phyloP scores from a whole-genome alignment of 2,888 invertebrate species.

The Agrilus biguttatus region DNA sequence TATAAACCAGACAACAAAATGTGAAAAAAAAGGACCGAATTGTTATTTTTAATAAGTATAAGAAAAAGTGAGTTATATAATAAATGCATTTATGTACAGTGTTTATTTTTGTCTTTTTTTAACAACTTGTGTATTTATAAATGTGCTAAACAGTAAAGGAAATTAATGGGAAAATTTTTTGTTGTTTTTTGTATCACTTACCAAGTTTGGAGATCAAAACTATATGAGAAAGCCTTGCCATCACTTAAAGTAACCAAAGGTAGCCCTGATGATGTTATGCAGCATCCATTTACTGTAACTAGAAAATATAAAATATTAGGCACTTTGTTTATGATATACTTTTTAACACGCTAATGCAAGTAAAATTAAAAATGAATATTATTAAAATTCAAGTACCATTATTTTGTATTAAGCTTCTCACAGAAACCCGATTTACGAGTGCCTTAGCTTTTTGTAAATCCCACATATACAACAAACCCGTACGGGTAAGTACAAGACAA shows the following conservation, averaged over 20 bases:
- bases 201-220: conserved; percentile 62
- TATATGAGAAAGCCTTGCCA: conserved; percentile 74
- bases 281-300: conserved; percentile 44
- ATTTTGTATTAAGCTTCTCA: conserved; percentile 42
- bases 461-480: conserved; percentile 43
- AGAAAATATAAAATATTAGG: conserved; percentile 16
- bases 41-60: no score
- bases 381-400: conserved; percentile 28
- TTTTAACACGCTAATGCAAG: no score
- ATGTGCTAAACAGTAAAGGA: no score
- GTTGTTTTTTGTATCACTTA: conserved; percentile 28
- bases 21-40: no score
- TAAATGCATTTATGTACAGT: no score
- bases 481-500: conserved; percentile 40
- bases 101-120: no score
- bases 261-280: conserved; percentile 46
- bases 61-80: no score
- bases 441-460: conserved; percentile 39
- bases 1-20: no score
- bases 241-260: conserved; percentile 75
- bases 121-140: no score
- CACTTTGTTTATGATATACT: not conserved
- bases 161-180: no score
- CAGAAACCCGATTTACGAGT: conserved; percentile 40
- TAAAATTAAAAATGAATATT: no score